Conservation (phyloP, 2,888 invertebrate genomes). For the Alitta virens region DNA sequence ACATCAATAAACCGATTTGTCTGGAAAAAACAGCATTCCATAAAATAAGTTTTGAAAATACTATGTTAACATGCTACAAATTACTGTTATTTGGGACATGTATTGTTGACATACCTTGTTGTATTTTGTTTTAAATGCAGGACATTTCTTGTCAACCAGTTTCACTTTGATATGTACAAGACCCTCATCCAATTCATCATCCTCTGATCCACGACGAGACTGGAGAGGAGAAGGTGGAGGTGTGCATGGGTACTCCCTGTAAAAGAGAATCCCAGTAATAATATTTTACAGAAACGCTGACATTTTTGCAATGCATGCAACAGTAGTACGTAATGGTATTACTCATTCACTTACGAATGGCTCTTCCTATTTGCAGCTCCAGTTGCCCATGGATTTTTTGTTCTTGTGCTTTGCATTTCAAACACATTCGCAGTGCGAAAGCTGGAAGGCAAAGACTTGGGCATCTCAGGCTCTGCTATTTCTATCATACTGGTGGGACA, state of each 20-base stretch:
- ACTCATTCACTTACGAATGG: no score
- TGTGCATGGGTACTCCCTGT: constrained; percentile 57
- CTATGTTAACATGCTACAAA: no score
- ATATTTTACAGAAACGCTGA: not conserved
- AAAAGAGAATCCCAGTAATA: not conserved
- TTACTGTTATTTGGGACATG: no score
- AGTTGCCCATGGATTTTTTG: no score
- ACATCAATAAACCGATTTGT: constrained; percentile 69
- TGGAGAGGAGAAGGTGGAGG: constrained; percentile 69
- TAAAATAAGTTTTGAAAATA: no score
- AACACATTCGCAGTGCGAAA: constrained; percentile 34
- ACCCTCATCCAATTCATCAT: constrained; percentile 64
- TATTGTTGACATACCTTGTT: constrained; percentile 59
- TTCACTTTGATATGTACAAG: constrained; percentile 72
- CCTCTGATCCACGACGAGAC: constrained; percentile 29
- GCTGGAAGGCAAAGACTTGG: constrained; percentile 46
- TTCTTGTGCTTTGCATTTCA: constrained; percentile 1
- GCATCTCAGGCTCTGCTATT: constrained; percentile 61
- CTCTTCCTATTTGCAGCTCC: no score
- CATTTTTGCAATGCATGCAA: not conserved
- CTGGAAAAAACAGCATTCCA: constrained; percentile 30
- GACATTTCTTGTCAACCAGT: constrained; percentile 67
- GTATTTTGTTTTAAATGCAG: constrained; percentile 67
- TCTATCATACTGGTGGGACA: constrained; percentile 65
- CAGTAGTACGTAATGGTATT: not conserved